Evolutionary conservation across 2,888 invertebrate species (phyloP).

Genomic region (Boloria selene): DNA sequence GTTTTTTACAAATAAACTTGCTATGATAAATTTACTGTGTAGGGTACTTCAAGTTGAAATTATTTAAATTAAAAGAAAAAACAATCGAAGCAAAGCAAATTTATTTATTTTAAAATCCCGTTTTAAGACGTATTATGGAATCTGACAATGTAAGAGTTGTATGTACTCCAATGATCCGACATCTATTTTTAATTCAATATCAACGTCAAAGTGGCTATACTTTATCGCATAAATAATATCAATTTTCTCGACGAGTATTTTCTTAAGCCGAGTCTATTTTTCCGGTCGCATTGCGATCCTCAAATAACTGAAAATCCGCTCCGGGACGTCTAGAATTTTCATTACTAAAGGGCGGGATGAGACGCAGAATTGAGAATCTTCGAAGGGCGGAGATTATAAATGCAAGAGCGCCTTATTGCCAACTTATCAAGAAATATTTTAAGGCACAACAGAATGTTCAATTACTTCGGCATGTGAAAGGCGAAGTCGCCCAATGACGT

Average conservation of each 20-base stretch:
- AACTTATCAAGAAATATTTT: constrained; percentile 61
- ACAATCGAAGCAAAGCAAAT: too few species aligned
- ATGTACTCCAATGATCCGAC: not conserved
- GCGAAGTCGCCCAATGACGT: constrained; percentile 47
- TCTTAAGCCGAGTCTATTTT: constrained; percentile 42
- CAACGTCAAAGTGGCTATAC: constrained; percentile 10
- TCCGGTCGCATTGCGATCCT: constrained; percentile 49
- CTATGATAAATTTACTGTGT: too few species aligned
- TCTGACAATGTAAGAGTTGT: too few species aligned
- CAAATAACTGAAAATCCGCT: constrained; percentile 57
- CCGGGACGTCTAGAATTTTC: constrained; percentile 63
- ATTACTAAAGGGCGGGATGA: constrained; percentile 51
- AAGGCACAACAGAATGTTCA: constrained; percentile 62
- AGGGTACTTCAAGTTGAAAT: too few species aligned
- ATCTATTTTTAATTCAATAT: constrained; percentile 17
- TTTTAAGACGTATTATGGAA: too few species aligned
- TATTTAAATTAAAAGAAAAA: too few species aligned
- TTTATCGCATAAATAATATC: constrained; percentile 32
- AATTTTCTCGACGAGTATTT: constrained; percentile 40
- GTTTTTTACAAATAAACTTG: too few species aligned
- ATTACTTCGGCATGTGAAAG: constrained; percentile 61
- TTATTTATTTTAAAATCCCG: too few species aligned
- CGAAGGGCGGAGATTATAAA: constrained; percentile 57
- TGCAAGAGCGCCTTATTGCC: constrained; percentile 53
- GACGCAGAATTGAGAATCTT: constrained; percentile 45